A percentile compares a stretch with the other conserved stretches of the same genome.
Evolutionary conservation across 1,140 invertebrate species (phyloP).

Genomic region (Plodia interpunctella): DNA sequence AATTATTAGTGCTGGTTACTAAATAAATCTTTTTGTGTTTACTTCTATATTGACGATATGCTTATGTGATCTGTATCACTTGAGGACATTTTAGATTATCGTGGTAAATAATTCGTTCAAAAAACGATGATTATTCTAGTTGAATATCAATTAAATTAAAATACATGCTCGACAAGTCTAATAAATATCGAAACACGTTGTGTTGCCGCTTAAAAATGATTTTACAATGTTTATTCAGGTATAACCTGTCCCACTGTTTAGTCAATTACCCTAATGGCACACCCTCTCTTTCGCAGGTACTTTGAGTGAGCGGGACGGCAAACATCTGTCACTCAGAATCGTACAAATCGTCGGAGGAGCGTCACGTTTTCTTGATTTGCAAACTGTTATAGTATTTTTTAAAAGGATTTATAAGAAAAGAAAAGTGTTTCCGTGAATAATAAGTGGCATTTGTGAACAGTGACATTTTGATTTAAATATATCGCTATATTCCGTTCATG

Average conservation of each 20-base stretch:
- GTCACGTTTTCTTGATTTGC: slow-evolving; percentile 22
- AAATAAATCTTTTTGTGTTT: too few relatives aligned
- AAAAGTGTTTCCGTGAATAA: not conserved
- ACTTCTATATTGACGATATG: too few relatives aligned
- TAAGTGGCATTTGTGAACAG: slow-evolving; percentile 15
- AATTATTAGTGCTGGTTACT: too few relatives aligned
- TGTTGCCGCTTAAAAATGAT: not conserved
- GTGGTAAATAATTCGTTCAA: slow-evolving; percentile 12
- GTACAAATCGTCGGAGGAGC: slow-evolving; percentile 29
- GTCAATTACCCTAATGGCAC: slow-evolving; percentile 44
- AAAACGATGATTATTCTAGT: too few relatives aligned
- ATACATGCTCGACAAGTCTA: not conserved
- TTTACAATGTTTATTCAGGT: slow-evolving; percentile 25
- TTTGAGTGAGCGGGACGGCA: slow-evolving; percentile 26
- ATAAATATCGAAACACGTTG: not conserved
- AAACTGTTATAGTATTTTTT: not conserved
- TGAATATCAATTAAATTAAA: not conserved
- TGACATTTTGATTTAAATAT: not conserved
- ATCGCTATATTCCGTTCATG: slow-evolving; percentile 42
- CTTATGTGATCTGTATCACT: too few relatives aligned
- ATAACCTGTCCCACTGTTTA: slow-evolving; percentile 49
- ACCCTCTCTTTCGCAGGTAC: slow-evolving; percentile 53
- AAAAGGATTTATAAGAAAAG: not conserved
- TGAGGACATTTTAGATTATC: too few relatives aligned
- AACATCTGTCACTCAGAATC: slow-evolving; percentile 22